Evolutionary conservation across 2,888 invertebrate genomes (phyloP), one percentile per base, ranked within the genome.

Genomic region (Lamellibrachia satsuma): DNA sequence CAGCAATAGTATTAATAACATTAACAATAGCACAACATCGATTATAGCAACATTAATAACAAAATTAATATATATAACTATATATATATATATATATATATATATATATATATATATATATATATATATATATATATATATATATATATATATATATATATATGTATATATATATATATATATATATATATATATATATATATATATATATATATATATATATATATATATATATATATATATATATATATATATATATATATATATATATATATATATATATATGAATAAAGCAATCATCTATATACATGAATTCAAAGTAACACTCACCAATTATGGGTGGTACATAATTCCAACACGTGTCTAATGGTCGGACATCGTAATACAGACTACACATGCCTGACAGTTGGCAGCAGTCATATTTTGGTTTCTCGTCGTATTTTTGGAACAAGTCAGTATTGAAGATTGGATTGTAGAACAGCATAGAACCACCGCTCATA

Each of bases 381-480:
- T 91, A 91, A 27, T 52, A 91, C 9, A 91, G 55, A 9, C 52
- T 57, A 27, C 91, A 91, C 39, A 52, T 91, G 52, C n/a, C 91
- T 55, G 91, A 11, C 27, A 52, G 22, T 27, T 57, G 52, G 51
- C 91, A 91, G n/a, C 91, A 91, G 91, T 91, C 27, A n/a, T 91
- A 52, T 57, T 91, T 91, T n/a, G 91, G 52, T 9, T 52, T 52
- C n/a, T 91, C 27, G 39, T 91, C 91, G 91, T 91, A 52, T 52
- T 91, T 91, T 15, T 52, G 9, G 91, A 52, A 91, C 52, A 39
- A 52, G 15, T 51, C 51, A 39, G 39, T 51, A 11, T 51, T 57
- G 55, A 39, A 39, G 51, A 91, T 15, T 52, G 91, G 91, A 27
- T 52, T 27, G 91, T 52, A 91, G 91, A 91, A 91, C 7, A 55